A percentile compares a stretch with the other conserved stretches of the same genome.
Evolutionary conservation across 2,888 invertebrate genomes (phyloP).

Genomic region (Oasisia sp.): DNA sequence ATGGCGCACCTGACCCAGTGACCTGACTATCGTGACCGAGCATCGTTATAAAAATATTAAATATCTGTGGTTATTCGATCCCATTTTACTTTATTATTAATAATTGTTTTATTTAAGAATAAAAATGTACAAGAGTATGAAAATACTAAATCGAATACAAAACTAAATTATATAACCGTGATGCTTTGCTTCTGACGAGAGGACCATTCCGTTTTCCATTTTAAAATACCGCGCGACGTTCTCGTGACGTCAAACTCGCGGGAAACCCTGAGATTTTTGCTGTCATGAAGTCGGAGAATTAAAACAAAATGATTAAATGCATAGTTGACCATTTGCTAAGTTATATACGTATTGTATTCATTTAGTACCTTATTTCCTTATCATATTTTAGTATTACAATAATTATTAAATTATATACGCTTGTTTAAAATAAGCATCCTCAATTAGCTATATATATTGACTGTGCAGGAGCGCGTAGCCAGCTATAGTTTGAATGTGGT

Average conservation of each 20-base stretch:
- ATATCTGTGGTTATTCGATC: neutral
- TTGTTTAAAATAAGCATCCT: too few species aligned
- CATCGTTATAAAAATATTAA: neutral
- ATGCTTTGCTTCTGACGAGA: neutral
- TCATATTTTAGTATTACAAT: too few species aligned
- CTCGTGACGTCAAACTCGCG: neutral
- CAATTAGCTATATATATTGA: too few species aligned
- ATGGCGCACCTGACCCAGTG: neutral
- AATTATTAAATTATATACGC: too few species aligned
- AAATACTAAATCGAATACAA: neutral
- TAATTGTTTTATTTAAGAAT: neutral
- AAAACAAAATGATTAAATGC: too few species aligned
- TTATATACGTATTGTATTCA: too few species aligned
- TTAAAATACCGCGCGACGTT: neutral
- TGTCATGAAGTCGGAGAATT: neutral
- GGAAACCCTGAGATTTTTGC: neutral
- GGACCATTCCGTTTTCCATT: constrained; percentile 13
- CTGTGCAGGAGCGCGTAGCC: too few species aligned
- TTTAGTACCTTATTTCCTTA: too few species aligned
- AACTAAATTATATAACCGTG: neutral
- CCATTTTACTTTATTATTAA: neutral
- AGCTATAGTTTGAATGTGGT: too few species aligned
- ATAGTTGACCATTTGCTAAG: too few species aligned
- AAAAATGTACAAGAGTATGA: neutral
- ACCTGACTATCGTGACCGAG: neutral